phyloP scores from a whole-genome alignment of 2,888 invertebrate genomes.

The Ethmia dodecea region DNA sequence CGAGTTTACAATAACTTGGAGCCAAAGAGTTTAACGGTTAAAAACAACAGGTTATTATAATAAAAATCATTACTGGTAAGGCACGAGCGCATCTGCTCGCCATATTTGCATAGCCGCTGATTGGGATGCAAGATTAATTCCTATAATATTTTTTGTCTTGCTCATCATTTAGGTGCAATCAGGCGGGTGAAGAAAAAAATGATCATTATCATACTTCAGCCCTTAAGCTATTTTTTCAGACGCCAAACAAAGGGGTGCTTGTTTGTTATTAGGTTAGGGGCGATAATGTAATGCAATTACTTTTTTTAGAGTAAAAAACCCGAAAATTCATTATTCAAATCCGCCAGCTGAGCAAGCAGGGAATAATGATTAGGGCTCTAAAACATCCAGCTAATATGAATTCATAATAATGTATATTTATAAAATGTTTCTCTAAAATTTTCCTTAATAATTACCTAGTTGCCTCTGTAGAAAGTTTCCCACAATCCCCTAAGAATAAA shows the following conservation, averaged over 20 bases:
- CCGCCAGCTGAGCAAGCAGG: conserved; percentile 67
- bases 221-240: conserved; percentile 76
- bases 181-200: conserved; percentile 61
- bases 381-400: conserved; percentile 7
- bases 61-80: conserved; percentile 43
- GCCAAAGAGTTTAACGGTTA: conserved; percentile 23
- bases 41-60: conserved; percentile 45
- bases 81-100: conserved; percentile 65
- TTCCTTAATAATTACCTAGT: neutral
- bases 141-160: conserved; percentile 72
- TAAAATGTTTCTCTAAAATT: too few relatives aligned
- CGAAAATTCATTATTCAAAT: conserved; percentile 70
- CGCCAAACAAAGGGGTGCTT: conserved; percentile 71
- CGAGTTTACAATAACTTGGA: neutral
- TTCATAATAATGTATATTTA: conserved; percentile 3
- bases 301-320: conserved; percentile 56
- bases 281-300: conserved; percentile 76
- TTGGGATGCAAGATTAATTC: conserved; percentile 72
- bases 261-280: conserved; percentile 75
- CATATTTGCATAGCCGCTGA: conserved; percentile 69
- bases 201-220: conserved; percentile 74
- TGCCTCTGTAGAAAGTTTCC: conserved; percentile 3
- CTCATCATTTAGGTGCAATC: conserved; percentile 72
- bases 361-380: conserved; percentile 54
- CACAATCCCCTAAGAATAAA: conserved; percentile 32